These are phyloP conservation scores for Chloroceryle amazona DNA, from an alignment of 2,797 vertebrate species.

Conservation along the genomic window DNA sequence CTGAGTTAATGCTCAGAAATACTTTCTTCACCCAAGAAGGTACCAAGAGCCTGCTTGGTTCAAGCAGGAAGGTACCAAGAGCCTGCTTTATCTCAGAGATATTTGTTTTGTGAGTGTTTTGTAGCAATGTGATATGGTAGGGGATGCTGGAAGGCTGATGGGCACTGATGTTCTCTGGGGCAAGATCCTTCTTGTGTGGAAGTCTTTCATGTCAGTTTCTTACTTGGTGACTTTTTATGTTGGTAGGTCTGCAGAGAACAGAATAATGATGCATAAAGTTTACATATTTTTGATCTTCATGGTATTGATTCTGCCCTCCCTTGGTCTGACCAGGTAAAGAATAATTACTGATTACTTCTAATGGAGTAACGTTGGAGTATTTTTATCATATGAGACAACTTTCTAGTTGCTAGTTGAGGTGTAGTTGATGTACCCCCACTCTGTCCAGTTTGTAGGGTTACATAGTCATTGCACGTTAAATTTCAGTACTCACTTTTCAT, in stretches of 20 bases:
- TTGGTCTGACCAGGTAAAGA: constrained; percentile 94
- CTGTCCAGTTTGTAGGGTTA: not conserved
- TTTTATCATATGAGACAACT: not conserved
- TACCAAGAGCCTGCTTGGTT: not conserved
- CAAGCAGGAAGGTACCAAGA: not conserved
- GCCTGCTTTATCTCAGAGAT: not conserved
- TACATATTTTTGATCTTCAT: constrained; percentile 97
- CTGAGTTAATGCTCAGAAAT: not conserved
- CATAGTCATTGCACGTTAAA: not conserved
- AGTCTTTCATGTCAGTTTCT: not conserved
- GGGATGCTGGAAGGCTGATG: not conserved
- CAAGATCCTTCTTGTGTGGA: not conserved
- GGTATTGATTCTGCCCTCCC: constrained; percentile 96
- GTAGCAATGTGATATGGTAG: not conserved
- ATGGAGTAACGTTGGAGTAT: not conserved
- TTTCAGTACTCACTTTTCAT: not conserved
- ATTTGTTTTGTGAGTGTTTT: not conserved
- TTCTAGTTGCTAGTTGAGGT: not conserved
- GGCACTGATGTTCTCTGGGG: not conserved
- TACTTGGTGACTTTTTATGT: not conserved
- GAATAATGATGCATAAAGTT: constrained; percentile 94
- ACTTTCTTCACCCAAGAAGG: not conserved
- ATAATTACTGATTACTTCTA: not conserved
- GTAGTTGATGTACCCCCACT: not conserved
- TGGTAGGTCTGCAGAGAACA: constrained; percentile 92